Base-by-base conservation (phyloP, 2,113 vertebrate genomes). In the Phyllopteryx taeniolatus region DNA sequence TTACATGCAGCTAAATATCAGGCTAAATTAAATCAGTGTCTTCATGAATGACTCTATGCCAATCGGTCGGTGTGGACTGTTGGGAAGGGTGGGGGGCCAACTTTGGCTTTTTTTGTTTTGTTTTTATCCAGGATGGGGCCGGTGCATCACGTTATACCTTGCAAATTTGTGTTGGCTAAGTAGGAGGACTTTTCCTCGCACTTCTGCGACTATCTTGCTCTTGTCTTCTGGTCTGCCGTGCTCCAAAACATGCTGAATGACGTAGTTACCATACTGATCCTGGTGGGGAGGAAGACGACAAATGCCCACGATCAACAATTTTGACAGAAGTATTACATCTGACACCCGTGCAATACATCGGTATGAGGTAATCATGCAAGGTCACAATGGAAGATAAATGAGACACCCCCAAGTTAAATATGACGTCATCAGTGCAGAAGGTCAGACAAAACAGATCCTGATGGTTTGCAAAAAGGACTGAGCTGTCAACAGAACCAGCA, bases 101-200 rank as follows among this genome's bases (percentile, higher is more conserved):
- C 35, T 39, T 39, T 27, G 27, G 27, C 27, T 27, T 27, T 27
- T 27, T 27, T 27, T 39, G 35, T 39, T 39, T 39, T 39, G 35
- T 39, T 39, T 39, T 39, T 39, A 39, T 39, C 4, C 35, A 39
- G 35, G 35, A 39, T 39, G 35, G 35, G 6, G 6, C 35, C 35
- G 35, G 35, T 39, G 27, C 27, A 27, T 27, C 27, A 27, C 27
- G 35, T 39, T 39, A 39, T 92, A 99, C 97, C 97, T 99, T 85
- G 97, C 97, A 94, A 99, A 99, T 86, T 99, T 99, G 92, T 99
- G 97, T 82, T 99, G 97, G 90, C 97, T 99, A 83, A 99, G 87
- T 79, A 96, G 93, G 70, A 99, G 92, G 79, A 99, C 97, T 83
- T 99, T 98, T 46, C 97, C 97, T 70, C 97, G 91, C 83, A 99